phyloP scores from a whole-genome alignment of 2,113 vertebrate genomes.

The Hypanus sabinus region DNA sequence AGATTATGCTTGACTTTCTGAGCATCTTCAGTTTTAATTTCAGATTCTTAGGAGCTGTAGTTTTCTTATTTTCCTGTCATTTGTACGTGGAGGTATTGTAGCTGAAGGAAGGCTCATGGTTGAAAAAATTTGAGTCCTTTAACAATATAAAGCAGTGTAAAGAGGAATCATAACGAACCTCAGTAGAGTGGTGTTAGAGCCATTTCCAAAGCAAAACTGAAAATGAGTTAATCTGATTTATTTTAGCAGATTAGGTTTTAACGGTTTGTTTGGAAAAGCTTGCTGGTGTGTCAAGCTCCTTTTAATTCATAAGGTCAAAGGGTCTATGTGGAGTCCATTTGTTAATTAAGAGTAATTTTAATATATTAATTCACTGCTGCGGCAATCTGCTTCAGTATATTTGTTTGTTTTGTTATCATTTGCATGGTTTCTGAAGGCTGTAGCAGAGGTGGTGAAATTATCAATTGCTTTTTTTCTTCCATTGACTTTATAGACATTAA shows the following conservation, averaged over 20 bases:
- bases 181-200: background rate
- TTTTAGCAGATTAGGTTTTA: slow-evolving; percentile 11
- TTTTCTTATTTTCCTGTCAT: no score
- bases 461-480: background rate
- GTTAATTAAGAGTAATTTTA: slow-evolving; percentile 10
- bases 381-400: background rate
- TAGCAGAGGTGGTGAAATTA: background rate
- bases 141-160: background rate
- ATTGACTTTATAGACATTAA: slow-evolving; percentile 15
- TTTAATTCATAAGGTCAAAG: slow-evolving; percentile 18
- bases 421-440: background rate
- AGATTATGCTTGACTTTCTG: no score
- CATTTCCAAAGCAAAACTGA: background rate
- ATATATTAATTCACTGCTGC: background rate
- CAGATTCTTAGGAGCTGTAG: no score
- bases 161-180: background rate
- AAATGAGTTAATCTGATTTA: slow-evolving; percentile 11
- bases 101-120: background rate
- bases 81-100: background rate
- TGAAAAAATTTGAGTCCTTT: background rate
- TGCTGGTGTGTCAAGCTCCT: slow-evolving; percentile 3
- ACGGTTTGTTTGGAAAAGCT: background rate
- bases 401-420: background rate
- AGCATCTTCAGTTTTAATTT: no score
- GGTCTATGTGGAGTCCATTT: background rate